These are phyloP conservation scores for Formica aserva DNA, from an alignment of 2,888 invertebrate species.

Conservation along the genomic window DNA sequence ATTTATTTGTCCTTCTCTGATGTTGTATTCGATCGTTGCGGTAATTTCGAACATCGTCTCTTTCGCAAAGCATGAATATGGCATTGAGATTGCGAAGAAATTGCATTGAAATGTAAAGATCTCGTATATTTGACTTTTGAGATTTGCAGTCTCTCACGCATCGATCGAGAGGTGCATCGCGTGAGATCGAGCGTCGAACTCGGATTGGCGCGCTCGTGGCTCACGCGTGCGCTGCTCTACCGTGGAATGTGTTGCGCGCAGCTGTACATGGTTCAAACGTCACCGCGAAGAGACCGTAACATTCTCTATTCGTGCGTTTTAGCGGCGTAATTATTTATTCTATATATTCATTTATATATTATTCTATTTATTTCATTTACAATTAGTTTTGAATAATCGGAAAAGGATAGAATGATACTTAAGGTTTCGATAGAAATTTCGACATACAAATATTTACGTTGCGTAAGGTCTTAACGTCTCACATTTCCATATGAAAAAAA, in stretches of 20 bases:
- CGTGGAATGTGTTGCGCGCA: neutral
- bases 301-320: neutral
- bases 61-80: too few relatives aligned
- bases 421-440: too few relatives aligned
- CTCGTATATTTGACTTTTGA: neutral
- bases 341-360: neutral
- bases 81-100: too few relatives aligned
- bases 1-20: too few relatives aligned
- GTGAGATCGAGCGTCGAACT: constrained; percentile 43
- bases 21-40: too few relatives aligned
- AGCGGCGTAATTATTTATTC: neutral
- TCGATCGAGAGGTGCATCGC: constrained; percentile 23
- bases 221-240: constrained; percentile 11
- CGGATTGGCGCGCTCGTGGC: constrained; percentile 42
- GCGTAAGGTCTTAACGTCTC: too few relatives aligned
- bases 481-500: too few relatives aligned
- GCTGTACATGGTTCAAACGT: neutral
- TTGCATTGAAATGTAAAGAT: neutral
- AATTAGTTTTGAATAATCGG: neutral
- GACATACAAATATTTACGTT: too few relatives aligned
- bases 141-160: neutral
- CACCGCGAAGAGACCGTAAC: neutral
- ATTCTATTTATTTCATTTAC: neutral
- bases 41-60: too few relatives aligned
- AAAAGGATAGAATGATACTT: neutral